Evolutionary conservation across 2,113 vertebrate genomes (phyloP), one percentile per base, ranked within the genome.

Genomic region (Dryoscopus gambensis): DNA sequence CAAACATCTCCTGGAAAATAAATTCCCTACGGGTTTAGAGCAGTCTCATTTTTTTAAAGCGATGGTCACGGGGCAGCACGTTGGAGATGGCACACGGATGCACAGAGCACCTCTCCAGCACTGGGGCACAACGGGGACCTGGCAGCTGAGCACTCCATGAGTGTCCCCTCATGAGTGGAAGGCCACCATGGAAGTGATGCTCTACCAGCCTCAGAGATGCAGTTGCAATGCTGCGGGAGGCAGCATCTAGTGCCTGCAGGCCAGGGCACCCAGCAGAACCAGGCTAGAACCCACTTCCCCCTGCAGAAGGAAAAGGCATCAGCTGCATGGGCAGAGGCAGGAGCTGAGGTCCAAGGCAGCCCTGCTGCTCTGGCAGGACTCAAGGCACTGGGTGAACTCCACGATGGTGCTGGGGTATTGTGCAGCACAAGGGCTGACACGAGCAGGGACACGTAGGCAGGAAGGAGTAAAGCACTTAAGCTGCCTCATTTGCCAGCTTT

Each of bases 391-490:
- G 13, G 50, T 15, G 46, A 80, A 44, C 2, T 4, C 77, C 2
- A 1, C 0, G 0, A 13, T 0, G 1, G 31, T 9, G 50, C 73
- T 60, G 3, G 4, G 75, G 69, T 79, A 18, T 35, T 71, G 78
- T 63, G 76, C n/a, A 70, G 91, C 69, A 31, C 27, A 31, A 21
- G 84, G 47, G 60, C 3, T 50, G 87, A 94, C 69, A 70, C 1
- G 7, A 91, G 78, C 42, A 0, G 39, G 62, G 77, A 82, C 93
- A 91, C 49, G 33, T 68, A 82, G 84, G 84, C 84, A 93, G 92
- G 92, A 93, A 95, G 85, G 70, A 95, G 44, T 30, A 89, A 84
- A 93, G 81, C 50, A 80, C 71, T 73, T 79, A 56, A 62, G 60
- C 4, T 17, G 81, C 56, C 87, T 71, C 77, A 30, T 82, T 60